Percentiles rank a stretch among this genome's conserved stretches.
phyloP scores from a whole-genome alignment of 2,113 vertebrate genomes.

The Podocnemis expansa region DNA sequence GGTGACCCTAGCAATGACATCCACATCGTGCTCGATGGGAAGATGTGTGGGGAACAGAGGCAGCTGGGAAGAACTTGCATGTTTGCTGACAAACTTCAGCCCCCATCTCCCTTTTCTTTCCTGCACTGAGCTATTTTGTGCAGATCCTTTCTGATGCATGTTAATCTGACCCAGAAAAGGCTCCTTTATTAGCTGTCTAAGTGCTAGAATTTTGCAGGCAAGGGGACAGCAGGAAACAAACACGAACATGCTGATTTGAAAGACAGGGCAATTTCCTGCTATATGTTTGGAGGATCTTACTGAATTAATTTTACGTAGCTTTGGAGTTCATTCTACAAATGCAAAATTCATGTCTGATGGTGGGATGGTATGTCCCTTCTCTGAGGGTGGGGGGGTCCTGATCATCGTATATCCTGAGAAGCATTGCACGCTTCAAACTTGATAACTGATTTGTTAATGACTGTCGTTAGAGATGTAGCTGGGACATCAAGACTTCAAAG shows the following conservation, averaged over 20 bases:
- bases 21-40: not conserved
- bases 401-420: not conserved
- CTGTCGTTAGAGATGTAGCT: too few relatives aligned
- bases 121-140: not conserved
- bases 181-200: not conserved
- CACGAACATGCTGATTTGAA: not conserved
- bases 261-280: too few relatives aligned
- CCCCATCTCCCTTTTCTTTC: accelerated
- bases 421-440: not conserved
- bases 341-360: not conserved
- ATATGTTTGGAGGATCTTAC: too few relatives aligned
- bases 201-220: accelerated
- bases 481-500: too few relatives aligned
- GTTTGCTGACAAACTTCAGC: not conserved
- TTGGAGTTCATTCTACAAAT: too few relatives aligned
- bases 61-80: not conserved
- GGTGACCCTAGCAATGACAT: not conserved
- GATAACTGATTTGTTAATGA: too few relatives aligned
- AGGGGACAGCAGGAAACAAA: not conserved
- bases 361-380: not conserved
- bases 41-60: not conserved
- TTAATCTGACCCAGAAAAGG: accelerated
- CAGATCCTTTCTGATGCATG: accelerated
- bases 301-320: too few relatives aligned
- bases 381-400: too few relatives aligned